Percentiles rank a stretch among this genome's conserved stretches.
Conservation (phyloP, 23 tunicate species). For the Trididemnum clinides region DNA sequence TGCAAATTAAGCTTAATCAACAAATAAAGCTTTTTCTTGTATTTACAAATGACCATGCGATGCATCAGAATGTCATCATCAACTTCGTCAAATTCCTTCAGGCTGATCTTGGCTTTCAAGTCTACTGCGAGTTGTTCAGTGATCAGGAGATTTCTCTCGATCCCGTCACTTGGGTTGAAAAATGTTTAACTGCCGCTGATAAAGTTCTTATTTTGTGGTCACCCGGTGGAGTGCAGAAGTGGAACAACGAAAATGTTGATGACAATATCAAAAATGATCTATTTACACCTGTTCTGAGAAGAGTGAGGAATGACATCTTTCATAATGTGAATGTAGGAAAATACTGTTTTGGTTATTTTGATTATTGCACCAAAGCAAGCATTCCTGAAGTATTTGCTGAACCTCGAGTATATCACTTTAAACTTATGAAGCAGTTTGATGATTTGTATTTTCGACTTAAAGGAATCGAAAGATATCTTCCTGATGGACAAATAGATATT, state of each 20-base stretch:
- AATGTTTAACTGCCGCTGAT: constrained; percentile 31
- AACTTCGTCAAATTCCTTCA: constrained; percentile 61
- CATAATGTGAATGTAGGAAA: constrained; percentile 33
- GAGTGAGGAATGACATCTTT: constrained; percentile 36
- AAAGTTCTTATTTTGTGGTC: constrained; percentile 63
- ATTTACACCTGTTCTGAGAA: constrained; percentile 51
- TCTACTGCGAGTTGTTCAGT: constrained; percentile 34
- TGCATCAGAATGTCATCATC: constrained; percentile 45
- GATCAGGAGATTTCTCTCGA: not conserved
- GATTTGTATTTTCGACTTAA: constrained; percentile 48
- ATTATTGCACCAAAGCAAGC: constrained; percentile 27
- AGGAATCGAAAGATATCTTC: constrained; percentile 40
- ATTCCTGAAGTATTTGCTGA: constrained; percentile 38
- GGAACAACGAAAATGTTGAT: not conserved
- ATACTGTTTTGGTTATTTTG: constrained; percentile 57
- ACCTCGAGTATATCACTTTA: constrained; percentile 14
- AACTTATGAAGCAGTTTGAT: constrained; percentile 62
- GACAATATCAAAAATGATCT: not conserved
- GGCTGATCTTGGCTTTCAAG: constrained; percentile 70
- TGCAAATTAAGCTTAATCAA: no score
- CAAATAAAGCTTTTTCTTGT: constrained; percentile 17
- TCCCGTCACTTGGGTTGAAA: constrained; percentile 48
- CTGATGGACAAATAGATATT: not conserved
- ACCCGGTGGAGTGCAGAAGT: constrained; percentile 6
- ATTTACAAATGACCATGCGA: constrained; percentile 52